A percentile compares a stretch with the other conserved stretches of the same genome.
phyloP scores from a whole-genome alignment of 2,797 vertebrate genomes.

The Euthynnus affinis region DNA sequence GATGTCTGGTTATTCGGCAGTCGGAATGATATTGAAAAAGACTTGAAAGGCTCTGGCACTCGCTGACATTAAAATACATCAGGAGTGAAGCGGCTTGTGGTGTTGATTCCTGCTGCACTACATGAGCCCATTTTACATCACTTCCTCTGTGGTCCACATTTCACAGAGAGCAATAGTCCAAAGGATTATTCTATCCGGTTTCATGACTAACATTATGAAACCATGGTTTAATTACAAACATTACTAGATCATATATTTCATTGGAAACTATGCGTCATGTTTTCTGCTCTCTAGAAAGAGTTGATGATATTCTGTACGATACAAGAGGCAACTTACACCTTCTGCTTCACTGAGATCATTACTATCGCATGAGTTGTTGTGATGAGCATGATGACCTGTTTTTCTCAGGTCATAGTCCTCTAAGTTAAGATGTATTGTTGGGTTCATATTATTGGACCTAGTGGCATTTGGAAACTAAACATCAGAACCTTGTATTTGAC shows the following conservation, averaged over 20 bases:
- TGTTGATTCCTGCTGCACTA: slow-evolving; percentile 3
- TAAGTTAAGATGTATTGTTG: background rate
- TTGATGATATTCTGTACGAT: too few species aligned
- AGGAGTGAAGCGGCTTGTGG: slow-evolving; percentile 8
- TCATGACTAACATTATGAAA: slow-evolving; percentile 6
- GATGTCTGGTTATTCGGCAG: slow-evolving; percentile 66
- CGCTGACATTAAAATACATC: slow-evolving; percentile 38
- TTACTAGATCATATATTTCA: background rate
- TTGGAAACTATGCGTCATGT: background rate
- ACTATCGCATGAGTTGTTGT: background rate
- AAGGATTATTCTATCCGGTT: background rate
- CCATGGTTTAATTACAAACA: background rate
- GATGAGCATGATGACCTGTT: background rate
- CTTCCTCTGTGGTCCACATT: slow-evolving; percentile 1
- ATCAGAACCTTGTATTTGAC: background rate
- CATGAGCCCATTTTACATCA: slow-evolving; percentile 5
- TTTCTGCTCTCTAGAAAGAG: background rate
- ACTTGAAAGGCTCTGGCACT: slow-evolving; percentile 60
- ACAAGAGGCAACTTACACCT: too few species aligned
- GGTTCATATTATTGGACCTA: background rate
- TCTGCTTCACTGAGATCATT: too few species aligned
- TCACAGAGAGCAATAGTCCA: background rate
- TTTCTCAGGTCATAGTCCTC: background rate
- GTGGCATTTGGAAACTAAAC: background rate
- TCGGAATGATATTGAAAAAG: slow-evolving; percentile 53